Evolutionary conservation across 64 coral and sea anemone species (phyloP).

Genomic region (Montipora efflorescens): DNA sequence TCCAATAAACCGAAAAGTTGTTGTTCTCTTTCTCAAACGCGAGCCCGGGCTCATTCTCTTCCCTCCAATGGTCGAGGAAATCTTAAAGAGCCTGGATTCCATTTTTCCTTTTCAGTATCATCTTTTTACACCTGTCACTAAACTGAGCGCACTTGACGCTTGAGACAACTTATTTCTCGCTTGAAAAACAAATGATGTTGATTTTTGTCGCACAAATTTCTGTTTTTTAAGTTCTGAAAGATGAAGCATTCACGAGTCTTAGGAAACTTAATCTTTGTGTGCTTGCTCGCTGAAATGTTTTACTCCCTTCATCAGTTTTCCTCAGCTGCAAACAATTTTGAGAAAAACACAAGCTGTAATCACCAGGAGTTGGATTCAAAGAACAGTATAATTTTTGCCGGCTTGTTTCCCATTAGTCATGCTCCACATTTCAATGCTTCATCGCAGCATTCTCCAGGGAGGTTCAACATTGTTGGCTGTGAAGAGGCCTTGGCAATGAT

Average conservation of each 20-base stretch:
- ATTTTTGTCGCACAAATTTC: background rate
- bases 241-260: background rate
- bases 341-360: background rate
- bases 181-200: background rate
- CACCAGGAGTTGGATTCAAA: conserved; percentile 50
- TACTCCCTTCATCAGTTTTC: background rate
- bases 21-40: too few relatives aligned
- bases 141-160: background rate
- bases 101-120: too few relatives aligned
- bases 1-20: too few relatives aligned
- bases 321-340: background rate
- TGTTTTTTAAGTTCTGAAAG: background rate
- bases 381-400: conserved; percentile 71
- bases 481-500: conserved; percentile 82
- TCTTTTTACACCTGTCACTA: conserved; percentile 1
- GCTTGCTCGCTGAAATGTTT: background rate
- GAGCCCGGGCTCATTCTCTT: too few relatives aligned
- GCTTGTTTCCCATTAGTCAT: conserved; percentile 81
- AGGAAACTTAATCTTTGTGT: background rate
- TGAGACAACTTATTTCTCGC: too few relatives aligned
- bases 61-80: too few relatives aligned
- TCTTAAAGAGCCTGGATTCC: too few relatives aligned
- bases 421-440: conserved; percentile 23
- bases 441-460: conserved; percentile 36
- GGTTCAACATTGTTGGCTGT: conserved; percentile 67